A percentile compares a stretch with the other conserved stretches of the same genome.
These are phyloP conservation scores for Andrena bicolor DNA, from an alignment of 2,888 invertebrate genomes.

Conservation along the genomic window DNA sequence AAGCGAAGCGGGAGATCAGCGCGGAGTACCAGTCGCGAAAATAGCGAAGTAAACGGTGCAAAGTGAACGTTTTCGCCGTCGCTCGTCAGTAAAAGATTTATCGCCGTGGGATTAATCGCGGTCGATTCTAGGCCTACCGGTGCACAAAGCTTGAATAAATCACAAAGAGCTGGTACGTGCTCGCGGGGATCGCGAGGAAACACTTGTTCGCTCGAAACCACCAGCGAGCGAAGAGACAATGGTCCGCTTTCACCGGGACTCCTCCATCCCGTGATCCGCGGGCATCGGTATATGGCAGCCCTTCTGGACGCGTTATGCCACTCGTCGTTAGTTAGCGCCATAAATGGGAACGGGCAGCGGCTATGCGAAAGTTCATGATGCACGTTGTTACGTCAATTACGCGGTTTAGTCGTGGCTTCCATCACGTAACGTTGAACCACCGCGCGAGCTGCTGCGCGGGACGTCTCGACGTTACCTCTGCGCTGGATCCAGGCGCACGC, in stretches of 20 bases:
- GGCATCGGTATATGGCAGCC: conserved; percentile 38
- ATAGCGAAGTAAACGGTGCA: conserved; percentile 4
- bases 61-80: conserved; percentile 3
- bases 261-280: conserved; percentile 35
- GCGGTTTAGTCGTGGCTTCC: conserved; percentile 54
- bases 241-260: conserved; percentile 57
- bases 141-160: conserved; percentile 52
- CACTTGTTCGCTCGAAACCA: conserved; percentile 56
- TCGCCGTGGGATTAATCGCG: conserved; percentile 31
- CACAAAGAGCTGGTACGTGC: conserved; percentile 43
- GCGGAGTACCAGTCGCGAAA: no score
- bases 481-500: conserved; percentile 36
- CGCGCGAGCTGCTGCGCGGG: conserved; percentile 25
- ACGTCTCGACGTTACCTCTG: conserved; percentile 47
- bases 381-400: conserved; percentile 68
- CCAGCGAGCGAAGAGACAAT: conserved; percentile 49
- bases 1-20: no score
- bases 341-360: conserved; percentile 58
- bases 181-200: conserved; percentile 42
- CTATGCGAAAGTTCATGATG: conserved; percentile 65
- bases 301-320: conserved; percentile 54
- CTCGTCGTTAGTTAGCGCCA: conserved; percentile 67
- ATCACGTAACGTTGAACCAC: conserved; percentile 51
- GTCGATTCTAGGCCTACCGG: conserved; percentile 11
- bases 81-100: conserved; percentile 19